Conservation (phyloP, 2,113 vertebrate species). For the Anguilla japonica region DNA sequence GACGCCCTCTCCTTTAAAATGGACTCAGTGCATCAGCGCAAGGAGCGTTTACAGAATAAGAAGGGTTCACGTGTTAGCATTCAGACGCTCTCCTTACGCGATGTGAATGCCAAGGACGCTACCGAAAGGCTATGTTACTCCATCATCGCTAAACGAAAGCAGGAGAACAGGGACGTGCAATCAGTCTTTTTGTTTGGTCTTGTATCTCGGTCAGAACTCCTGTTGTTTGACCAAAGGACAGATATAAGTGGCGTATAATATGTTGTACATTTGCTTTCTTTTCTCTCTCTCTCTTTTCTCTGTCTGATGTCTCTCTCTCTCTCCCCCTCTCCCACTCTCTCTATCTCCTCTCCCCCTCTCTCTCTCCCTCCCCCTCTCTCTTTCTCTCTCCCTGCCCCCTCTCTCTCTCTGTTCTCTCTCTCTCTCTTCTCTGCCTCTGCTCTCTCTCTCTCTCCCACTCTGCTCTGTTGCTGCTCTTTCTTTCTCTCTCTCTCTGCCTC, state of each 20-base stretch:
- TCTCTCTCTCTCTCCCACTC: not conserved
- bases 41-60: not conserved
- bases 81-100: not conserved
- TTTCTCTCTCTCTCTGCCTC: not conserved
- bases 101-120: not conserved
- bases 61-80: not conserved
- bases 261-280: not conserved
- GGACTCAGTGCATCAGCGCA: not conserved
- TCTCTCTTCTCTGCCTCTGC: not conserved
- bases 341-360: too few relatives aligned
- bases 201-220: not conserved
- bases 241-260: not conserved
- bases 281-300: not conserved
- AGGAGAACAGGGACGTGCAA: not conserved
- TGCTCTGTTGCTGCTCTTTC: not conserved
- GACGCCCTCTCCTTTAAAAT: not conserved
- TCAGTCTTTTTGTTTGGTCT: not conserved
- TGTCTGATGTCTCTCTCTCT: not conserved
- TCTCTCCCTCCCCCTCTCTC: not conserved
- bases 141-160: not conserved
- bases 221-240: not conserved
- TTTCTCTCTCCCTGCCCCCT: not conserved
- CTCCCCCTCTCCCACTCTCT: not conserved
- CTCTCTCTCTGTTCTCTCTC: not conserved
- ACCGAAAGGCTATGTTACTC: not conserved